phyloP scores from a whole-genome alignment of 2,797 vertebrate species.

The Serranus cabrilla region DNA sequence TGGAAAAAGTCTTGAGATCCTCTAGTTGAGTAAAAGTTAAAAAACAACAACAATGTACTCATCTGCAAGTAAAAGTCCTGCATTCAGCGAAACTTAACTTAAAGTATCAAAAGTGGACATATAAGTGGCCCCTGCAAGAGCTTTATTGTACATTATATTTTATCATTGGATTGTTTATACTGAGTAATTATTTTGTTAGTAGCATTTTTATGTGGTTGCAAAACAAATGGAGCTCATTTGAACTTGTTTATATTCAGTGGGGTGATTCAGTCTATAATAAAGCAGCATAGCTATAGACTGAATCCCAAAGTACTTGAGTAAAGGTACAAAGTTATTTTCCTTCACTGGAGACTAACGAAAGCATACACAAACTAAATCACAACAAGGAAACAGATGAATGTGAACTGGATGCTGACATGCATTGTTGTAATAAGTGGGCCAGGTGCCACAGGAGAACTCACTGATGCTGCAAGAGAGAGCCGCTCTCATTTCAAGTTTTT shows the following conservation, averaged over 20 bases:
- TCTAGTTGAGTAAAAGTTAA: not conserved
- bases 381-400: conserved; percentile 21
- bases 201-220: not conserved
- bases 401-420: not conserved
- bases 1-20: not conserved
- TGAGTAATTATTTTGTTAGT: not conserved
- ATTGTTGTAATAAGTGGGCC: conserved; percentile 45
- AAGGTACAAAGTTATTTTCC: not conserved
- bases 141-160: not conserved
- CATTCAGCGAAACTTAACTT: too few species aligned
- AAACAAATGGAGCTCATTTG: not conserved
- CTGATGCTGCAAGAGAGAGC: conserved; percentile 17
- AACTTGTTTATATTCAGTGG: not conserved
- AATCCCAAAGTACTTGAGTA: too few species aligned
- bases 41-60: not conserved
- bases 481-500: conserved; percentile 31
- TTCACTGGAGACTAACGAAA: not conserved
- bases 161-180: not conserved
- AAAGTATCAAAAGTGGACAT: not conserved
- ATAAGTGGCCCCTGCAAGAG: not conserved
- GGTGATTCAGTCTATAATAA: not conserved
- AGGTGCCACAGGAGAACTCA: conserved; percentile 41
- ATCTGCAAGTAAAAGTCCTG: not conserved
- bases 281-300: too few species aligned
- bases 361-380: conserved; percentile 7